Evolutionary conservation across 1,140 invertebrate genomes (phyloP), one percentile per base, ranked within the genome.

Genomic region (Diabrotica undecimpunctata): DNA sequence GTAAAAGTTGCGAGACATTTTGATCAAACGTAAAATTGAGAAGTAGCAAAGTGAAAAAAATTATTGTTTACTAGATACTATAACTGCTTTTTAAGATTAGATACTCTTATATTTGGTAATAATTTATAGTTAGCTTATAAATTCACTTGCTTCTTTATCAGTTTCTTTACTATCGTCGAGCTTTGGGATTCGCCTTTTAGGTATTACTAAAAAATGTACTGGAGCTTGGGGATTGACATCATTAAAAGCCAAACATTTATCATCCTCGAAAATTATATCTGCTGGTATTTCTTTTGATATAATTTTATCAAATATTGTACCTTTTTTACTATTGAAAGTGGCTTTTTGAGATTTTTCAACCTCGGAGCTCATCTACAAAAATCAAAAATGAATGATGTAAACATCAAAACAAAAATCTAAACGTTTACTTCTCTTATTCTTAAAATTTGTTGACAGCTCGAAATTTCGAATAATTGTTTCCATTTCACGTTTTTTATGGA

Each of bases 201-300:
- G 93, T 75, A 95, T 92, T 0, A 95, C 90, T 1, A 95, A 79
- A 74, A 94, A 93, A 80, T 95, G 93, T 2, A 87, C 84, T 0
- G 92, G 92, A 8, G 91, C 92, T 74, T 91, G 89, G 1, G 91
- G 90, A 52, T 80, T 80, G 6, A 92, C 79, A 79, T 94, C 92
- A 70, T 89, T 85, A 75, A 95, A 93, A 10, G 90, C 92, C 12
- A 94, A 75, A 77, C 89, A 90, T 77, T 87, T 70, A 11, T 91
- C 87, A 82, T 93, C 90, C 78, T 94, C 90, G 77, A 88, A 89
- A 62, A 94, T 84, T 63, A 94, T 90, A 70, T 92, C 87, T 3
- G 90, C 89, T 64, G 89, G 88, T 55, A 95, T 90, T 73, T 89
- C 83, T 74, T 88, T 87, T 8, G 87, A 83, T 51, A 93, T 83